Conservation (phyloP, 2,888 invertebrate species). For the Mesoligia furuncula region DNA sequence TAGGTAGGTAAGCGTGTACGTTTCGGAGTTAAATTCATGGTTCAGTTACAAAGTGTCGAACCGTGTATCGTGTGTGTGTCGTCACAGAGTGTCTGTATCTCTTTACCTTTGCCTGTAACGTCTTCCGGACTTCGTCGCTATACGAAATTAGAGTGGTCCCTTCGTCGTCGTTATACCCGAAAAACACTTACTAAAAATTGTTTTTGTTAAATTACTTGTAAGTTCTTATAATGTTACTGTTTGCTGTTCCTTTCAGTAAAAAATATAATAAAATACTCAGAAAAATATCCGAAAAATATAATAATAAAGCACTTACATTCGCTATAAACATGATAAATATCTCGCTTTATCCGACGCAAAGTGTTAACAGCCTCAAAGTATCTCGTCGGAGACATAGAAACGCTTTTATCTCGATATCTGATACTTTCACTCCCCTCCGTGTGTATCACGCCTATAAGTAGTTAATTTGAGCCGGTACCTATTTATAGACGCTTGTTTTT, state of each 20-base stretch:
- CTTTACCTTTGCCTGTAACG: no score
- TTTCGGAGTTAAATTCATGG: no score
- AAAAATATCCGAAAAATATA: background rate
- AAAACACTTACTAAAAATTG: background rate
- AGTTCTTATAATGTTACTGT: background rate
- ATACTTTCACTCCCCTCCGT: constrained; percentile 65
- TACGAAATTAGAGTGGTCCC: no score
- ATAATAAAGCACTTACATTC: background rate
- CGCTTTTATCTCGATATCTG: constrained; percentile 74
- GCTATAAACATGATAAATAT: constrained; percentile 26
- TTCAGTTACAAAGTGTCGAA: no score
- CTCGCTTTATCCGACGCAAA: constrained; percentile 40
- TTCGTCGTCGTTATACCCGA: no score
- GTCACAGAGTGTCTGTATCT: no score
- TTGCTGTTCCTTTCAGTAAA: background rate
- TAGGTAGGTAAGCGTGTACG: no score
- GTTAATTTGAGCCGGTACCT: constrained; percentile 45
- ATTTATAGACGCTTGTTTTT: background rate
- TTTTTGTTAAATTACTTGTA: background rate
- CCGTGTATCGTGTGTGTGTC: no score
- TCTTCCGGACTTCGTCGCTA: no score
- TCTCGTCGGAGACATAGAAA: constrained; percentile 69
- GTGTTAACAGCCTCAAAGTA: constrained; percentile 60
- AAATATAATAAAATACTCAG: background rate
- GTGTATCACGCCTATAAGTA: constrained; percentile 27